Percentiles rank a stretch among this genome's conserved stretches.
Evolutionary conservation across 2,113 vertebrate species (phyloP).

Genomic region (Microcebus griseorufus): DNA sequence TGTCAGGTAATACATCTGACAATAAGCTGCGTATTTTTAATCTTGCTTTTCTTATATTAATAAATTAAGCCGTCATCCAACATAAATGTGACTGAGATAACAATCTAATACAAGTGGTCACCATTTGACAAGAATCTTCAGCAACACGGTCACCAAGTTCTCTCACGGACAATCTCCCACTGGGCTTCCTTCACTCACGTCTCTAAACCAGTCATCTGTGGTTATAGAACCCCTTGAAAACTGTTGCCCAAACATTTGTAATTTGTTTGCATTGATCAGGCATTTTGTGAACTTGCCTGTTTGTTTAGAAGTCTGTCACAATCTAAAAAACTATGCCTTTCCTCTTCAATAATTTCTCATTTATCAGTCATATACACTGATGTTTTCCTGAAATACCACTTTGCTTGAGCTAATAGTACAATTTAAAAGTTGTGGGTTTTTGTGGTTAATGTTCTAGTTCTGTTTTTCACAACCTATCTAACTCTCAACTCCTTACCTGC

Average conservation of each 20-base stretch:
- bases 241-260: background rate
- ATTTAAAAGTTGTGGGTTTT: background rate
- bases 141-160: background rate
- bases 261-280: background rate
- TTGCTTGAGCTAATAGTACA: background rate
- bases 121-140: background rate
- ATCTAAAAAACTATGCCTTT: background rate
- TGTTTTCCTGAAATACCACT: background rate
- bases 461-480: background rate
- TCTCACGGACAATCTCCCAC: background rate
- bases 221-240: background rate
- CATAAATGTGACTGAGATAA: background rate
- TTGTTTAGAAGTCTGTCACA: background rate
- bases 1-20: background rate
- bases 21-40: background rate
- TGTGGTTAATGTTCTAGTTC: background rate
- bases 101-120: background rate
- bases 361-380: background rate
- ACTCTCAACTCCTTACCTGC: background rate
- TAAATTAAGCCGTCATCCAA: background rate
- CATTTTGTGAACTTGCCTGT: background rate
- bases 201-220: background rate
- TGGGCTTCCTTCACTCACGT: accelerated
- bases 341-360: background rate
- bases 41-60: background rate